Conservation (phyloP, 2,888 invertebrate species). For the Leistus spinibarbis region DNA sequence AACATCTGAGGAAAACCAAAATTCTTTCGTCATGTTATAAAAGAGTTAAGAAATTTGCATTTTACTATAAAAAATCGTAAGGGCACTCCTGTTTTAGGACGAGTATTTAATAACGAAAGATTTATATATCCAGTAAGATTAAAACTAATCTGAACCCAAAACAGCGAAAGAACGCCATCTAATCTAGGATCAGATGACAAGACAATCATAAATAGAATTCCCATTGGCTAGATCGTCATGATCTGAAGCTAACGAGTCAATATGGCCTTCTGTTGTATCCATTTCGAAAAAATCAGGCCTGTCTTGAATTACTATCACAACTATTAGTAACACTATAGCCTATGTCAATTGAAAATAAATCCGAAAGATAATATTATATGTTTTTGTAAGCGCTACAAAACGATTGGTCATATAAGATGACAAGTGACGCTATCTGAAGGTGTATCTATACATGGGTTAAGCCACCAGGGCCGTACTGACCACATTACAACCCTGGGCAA, state of each 20-base stretch:
- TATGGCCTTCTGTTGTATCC: background rate
- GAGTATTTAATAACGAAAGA: no score
- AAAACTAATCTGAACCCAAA: no score
- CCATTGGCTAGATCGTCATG: background rate
- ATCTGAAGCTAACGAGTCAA: background rate
- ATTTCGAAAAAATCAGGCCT: background rate
- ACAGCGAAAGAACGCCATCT: background rate
- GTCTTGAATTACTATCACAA: background rate
- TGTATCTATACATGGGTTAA: background rate
- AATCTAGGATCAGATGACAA: background rate
- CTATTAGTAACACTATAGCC: slow-evolving; percentile 9
- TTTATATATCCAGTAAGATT: no score
- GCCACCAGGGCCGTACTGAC: background rate
- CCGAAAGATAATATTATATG: background rate
- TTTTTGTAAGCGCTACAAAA: background rate
- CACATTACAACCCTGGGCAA: no score
- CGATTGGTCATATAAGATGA: slow-evolving; percentile 19
- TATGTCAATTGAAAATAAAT: background rate
- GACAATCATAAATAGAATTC: background rate
- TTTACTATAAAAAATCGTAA: no score
- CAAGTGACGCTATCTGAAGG: background rate
- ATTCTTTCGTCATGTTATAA: no score
- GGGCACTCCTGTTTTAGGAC: no score
- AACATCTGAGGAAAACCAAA: no score
- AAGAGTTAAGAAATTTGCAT: no score